Base-by-base conservation (phyloP, 2,888 invertebrate species). In the Synergus japonicus region DNA sequence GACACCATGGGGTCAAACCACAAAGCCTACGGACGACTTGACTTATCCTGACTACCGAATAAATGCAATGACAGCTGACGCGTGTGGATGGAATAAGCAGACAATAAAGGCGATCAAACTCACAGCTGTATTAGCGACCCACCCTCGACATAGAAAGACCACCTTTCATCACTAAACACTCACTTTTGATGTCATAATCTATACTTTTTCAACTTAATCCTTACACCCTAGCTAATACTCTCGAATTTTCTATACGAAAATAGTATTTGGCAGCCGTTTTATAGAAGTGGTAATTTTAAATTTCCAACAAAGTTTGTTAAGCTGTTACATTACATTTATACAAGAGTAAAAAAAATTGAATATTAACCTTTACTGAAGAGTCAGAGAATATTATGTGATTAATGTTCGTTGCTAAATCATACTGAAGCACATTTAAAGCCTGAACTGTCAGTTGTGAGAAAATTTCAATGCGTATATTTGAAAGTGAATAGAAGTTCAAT, bases 401-500 rank as follows among this genome's bases (percentile, higher is more conserved):
- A 37, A 64, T 64, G 41, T 37, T 64, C 13, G 15, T 15, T 54
- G 15, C 8, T 64, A 64, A 64, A 64, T 37, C 64, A 64, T 64
- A 37, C 15, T 64, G 64, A 37, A 64, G 13, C 37, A 64, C 37
- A 64, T 64, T 37, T 15, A 64, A 64, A 15, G 15, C 37, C 64
- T 37, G 29, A 64, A 64, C 15, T 64, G 64, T 37, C 37, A 15
- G 64, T 64, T 64, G 64, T 64, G 79, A 82, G 79, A 66, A 82
- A 82, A 76, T 80, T 80, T 78, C 69, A 58, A 67, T 66, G 73
- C 69, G 46, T 44, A 29, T 22, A 67, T 46, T 22, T 46, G 18
- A 44, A n/a, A 67, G 43, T 43, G 69, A 63, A 64, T 49, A 66
- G 78, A 77, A 80, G 80, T 76, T 78, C 66, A 80, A 77, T 76